Conservation (phyloP, 2,888 invertebrate species). For the Parthenolecanium corni region DNA sequence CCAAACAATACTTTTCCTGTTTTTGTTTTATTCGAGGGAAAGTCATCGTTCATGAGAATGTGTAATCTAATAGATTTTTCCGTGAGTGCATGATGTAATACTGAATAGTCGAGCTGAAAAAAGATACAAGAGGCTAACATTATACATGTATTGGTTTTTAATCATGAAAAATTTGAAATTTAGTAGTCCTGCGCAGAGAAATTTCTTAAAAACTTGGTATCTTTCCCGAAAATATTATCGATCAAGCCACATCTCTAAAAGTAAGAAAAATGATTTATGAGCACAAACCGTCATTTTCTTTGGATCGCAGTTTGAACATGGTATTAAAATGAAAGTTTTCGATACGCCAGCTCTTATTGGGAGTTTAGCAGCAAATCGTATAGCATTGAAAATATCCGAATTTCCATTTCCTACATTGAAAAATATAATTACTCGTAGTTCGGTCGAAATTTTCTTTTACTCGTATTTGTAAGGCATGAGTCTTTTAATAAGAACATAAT, state of each 20-base stretch:
- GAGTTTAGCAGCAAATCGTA: slow-evolving; percentile 58
- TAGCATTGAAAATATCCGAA: slow-evolving; percentile 62
- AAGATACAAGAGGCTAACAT: neutral
- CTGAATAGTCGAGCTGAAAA: slow-evolving; percentile 65
- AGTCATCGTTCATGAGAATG: slow-evolving; percentile 70
- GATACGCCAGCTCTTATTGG: slow-evolving; percentile 74
- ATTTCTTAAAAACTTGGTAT: too few relatives aligned
- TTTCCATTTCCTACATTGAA: slow-evolving; percentile 43
- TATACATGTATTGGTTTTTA: too few relatives aligned
- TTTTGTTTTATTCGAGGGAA: slow-evolving; percentile 59
- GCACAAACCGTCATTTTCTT: slow-evolving; percentile 52
- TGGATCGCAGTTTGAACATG: slow-evolving; percentile 63
- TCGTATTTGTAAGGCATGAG: neutral
- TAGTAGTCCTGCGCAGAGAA: too few relatives aligned
- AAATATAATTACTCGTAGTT: neutral
- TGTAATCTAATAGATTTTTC: slow-evolving; percentile 72
- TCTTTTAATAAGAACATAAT: too few relatives aligned
- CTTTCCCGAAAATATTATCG: neutral
- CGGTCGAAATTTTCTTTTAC: neutral
- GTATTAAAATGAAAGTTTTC: slow-evolving; percentile 66
- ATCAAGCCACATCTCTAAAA: neutral
- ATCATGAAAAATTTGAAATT: too few relatives aligned
- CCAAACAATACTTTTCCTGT: slow-evolving; percentile 64
- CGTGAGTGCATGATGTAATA: slow-evolving; percentile 65
- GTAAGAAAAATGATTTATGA: neutral